Evolutionary conservation across 2,797 vertebrate genomes (phyloP).

Genomic region (Brotula barbata): DNA sequence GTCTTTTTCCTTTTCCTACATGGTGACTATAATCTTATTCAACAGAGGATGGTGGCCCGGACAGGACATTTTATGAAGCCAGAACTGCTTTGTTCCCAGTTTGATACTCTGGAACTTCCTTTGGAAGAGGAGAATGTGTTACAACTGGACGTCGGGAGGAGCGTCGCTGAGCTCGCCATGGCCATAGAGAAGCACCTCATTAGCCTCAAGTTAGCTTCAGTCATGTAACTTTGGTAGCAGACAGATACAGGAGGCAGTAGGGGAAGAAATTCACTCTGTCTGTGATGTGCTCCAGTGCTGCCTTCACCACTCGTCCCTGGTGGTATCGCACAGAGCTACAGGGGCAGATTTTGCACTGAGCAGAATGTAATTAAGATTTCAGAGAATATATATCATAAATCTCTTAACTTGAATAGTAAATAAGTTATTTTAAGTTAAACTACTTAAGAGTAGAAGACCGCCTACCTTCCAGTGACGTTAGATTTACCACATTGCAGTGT

Average conservation of each 20-base stretch:
- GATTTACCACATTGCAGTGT: too few relatives aligned
- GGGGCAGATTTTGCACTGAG: too few relatives aligned
- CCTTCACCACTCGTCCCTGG: too few relatives aligned
- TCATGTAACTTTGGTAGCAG: not conserved
- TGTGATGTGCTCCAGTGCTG: not conserved
- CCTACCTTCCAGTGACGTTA: too few relatives aligned
- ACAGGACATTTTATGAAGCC: slow-evolving; percentile 87
- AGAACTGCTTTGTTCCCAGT: slow-evolving; percentile 85
- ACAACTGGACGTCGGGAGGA: slow-evolving; percentile 77
- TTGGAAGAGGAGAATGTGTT: slow-evolving; percentile 81
- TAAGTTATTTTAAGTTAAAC: too few relatives aligned
- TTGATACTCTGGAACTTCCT: slow-evolving; percentile 85
- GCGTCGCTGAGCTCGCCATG: slow-evolving; percentile 73
- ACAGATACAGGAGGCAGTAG: not conserved
- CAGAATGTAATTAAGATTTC: too few relatives aligned
- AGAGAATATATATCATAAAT: too few relatives aligned
- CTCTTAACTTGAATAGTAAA: too few relatives aligned
- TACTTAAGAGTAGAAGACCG: too few relatives aligned
- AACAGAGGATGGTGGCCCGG: slow-evolving; percentile 77
- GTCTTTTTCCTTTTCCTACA: slow-evolving; percentile 84
- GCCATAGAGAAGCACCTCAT: slow-evolving; percentile 70
- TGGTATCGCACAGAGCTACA: too few relatives aligned
- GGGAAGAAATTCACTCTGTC: not conserved
- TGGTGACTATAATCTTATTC: slow-evolving; percentile 80
- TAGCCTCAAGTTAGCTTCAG: slow-evolving; percentile 10